These are phyloP conservation scores for Vanessa tameamea DNA, from an alignment of 1,140 invertebrate genomes.

Conservation along the genomic window DNA sequence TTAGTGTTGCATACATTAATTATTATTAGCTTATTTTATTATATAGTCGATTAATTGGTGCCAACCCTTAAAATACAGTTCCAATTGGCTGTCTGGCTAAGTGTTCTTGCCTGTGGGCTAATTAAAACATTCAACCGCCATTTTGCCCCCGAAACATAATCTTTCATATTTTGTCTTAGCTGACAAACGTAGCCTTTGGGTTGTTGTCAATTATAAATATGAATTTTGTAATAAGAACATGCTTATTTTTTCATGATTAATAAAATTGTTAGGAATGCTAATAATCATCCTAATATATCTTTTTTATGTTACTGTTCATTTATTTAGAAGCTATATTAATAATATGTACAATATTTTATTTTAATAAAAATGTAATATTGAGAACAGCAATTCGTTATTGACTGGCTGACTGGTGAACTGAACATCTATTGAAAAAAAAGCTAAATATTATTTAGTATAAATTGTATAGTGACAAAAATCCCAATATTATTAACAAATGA, in stretches of 20 bases:
- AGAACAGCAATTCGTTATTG: too few species aligned
- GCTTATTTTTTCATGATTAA: background rate
- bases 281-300: background rate
- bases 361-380: too few species aligned
- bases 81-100: constrained; percentile 63
- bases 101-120: constrained; percentile 73
- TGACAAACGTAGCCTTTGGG: constrained; percentile 40
- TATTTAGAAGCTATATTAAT: too few species aligned
- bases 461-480: background rate
- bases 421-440: too few species aligned
- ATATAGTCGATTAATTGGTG: constrained; percentile 1
- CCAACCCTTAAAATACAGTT: constrained; percentile 52
- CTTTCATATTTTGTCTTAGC: constrained; percentile 77
- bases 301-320: too few species aligned
- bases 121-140: constrained; percentile 74
- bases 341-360: too few species aligned
- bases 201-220: constrained; percentile 1
- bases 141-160: constrained; percentile 64
- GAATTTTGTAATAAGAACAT: background rate
- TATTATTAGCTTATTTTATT: background rate
- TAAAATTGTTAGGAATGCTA: background rate
- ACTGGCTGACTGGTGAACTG: too few species aligned
- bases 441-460: too few species aligned
- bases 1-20: too few species aligned
- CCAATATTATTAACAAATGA: constrained; percentile 53